Percentiles rank a stretch among this genome's conserved stretches.
phyloP scores from a whole-genome alignment of 53 echinoderm and acorn worm genomes.

The Patiria pectinifera region DNA sequence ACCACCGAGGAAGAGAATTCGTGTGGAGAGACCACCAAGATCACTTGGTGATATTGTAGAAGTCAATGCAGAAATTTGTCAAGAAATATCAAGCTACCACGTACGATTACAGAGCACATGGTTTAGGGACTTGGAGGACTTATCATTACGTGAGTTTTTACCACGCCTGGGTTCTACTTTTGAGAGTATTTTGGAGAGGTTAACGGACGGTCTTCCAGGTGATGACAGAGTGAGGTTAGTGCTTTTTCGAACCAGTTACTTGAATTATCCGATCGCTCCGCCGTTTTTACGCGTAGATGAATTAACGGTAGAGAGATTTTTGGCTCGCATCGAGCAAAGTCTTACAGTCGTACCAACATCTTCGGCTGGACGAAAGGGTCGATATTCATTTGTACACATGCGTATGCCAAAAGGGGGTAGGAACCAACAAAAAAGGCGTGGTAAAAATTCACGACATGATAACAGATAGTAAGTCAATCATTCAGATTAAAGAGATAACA shows the following conservation, averaged over 20 bases:
- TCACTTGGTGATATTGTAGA: background rate
- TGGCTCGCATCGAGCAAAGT: constrained; percentile 37
- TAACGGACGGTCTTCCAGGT: background rate
- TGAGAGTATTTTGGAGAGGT: background rate
- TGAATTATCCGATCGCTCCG: background rate
- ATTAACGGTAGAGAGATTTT: constrained; percentile 42
- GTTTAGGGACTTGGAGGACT: constrained; percentile 10
- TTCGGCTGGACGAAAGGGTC: too few relatives aligned
- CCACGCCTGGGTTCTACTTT: constrained; percentile 31
- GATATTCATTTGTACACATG: too few relatives aligned
- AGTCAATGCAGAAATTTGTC: constrained; percentile 5
- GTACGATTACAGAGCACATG: constrained; percentile 14
- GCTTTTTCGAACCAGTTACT: constrained; percentile 34
- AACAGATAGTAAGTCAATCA: too few relatives aligned
- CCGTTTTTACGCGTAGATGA: constrained; percentile 7
- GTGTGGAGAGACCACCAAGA: constrained; percentile 11
- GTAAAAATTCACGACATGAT: too few relatives aligned
- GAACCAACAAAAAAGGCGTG: too few relatives aligned
- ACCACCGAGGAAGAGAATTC: background rate
- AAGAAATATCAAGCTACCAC: constrained; percentile 33
- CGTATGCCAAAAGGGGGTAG: too few relatives aligned
- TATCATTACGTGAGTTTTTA: constrained; percentile 35
- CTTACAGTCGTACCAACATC: constrained; percentile 19
- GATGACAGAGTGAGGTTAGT: constrained; percentile 36
- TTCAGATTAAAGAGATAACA: too few relatives aligned